These are phyloP conservation scores for Zaprionus vittiger DNA, from an alignment of 1,140 invertebrate genomes.

Conservation along the genomic window DNA sequence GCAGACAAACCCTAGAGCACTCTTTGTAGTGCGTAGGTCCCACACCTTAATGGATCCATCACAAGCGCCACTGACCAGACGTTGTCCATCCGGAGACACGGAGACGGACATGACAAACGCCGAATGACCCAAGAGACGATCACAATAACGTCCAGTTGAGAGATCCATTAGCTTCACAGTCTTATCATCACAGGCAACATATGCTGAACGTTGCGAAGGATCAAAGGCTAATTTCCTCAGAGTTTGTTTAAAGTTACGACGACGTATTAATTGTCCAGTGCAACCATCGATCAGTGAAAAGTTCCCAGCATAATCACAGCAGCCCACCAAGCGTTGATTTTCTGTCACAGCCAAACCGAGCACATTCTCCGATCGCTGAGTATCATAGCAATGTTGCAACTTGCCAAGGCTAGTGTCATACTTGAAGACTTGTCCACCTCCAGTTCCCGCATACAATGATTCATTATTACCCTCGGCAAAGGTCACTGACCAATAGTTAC, in stretches of 20 bases:
- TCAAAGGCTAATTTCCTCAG: conserved; percentile 19
- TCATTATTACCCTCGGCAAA: conserved; percentile 5
- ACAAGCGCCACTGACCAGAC: conserved; percentile 17
- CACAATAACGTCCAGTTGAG: not conserved
- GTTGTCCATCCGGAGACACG: conserved; percentile 15
- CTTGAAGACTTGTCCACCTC: conserved; percentile 26
- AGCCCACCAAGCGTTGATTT: conserved; percentile 11
- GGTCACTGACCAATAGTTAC: conserved; percentile 33
- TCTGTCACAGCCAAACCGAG: conserved; percentile 20
- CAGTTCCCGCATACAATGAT: conserved; percentile 27
- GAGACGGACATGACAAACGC: conserved; percentile 24
- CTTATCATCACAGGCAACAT: conserved; percentile 39
- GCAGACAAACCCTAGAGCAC: not conserved
- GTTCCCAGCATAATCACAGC: conserved; percentile 22
- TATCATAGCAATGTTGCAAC: conserved; percentile 17
- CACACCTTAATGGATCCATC: conserved; percentile 36
- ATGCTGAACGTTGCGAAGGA: not conserved
- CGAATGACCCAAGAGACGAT: conserved; percentile 14
- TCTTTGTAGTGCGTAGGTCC: conserved; percentile 30
- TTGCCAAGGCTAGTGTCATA: conserved; percentile 22
- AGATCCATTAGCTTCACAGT: conserved; percentile 35
- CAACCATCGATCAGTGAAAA: conserved; percentile 22
- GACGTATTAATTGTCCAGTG: conserved; percentile 20
- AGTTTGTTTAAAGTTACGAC: conserved; percentile 1
- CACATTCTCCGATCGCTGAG: conserved; percentile 15